Conservation (phyloP, 2,888 invertebrate species). For the Stegana nigrithorax region DNA sequence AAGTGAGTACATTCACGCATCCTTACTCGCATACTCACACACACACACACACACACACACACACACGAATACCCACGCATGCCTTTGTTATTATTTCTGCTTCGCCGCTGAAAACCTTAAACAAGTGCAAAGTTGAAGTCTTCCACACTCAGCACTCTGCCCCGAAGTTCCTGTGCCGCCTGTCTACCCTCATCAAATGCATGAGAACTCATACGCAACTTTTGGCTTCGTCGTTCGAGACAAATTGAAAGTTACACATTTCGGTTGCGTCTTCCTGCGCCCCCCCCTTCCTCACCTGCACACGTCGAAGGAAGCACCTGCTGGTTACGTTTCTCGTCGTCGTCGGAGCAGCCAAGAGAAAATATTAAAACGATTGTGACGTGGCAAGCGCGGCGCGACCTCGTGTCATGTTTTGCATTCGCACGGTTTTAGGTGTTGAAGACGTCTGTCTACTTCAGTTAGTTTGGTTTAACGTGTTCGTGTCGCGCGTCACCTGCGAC, state of each 20-base stretch:
- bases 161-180: conserved; percentile 3
- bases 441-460: background rate
- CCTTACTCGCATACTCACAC: conserved; percentile 37
- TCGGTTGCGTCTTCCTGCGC: conserved; percentile 23
- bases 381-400: conserved; percentile 30
- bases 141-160: too few relatives aligned
- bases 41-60: conserved; percentile 22
- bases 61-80: too few relatives aligned
- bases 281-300: background rate
- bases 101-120: too few relatives aligned
- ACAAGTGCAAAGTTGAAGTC: too few relatives aligned
- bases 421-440: background rate
- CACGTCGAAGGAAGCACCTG: conserved; percentile 27
- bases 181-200: conserved; percentile 24
- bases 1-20: conserved; percentile 8
- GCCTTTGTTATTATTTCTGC: too few relatives aligned
- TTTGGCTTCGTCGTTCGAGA: too few relatives aligned
- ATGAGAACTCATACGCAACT: conserved; percentile 2
- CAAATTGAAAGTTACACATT: conserved; percentile 43
- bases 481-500: conserved; percentile 58
- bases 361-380: conserved; percentile 58
- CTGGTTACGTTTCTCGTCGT: conserved; percentile 47
- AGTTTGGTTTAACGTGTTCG: conserved; percentile 35
- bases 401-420: background rate
- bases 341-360: conserved; percentile 29